phyloP scores from a whole-genome alignment of 2,888 invertebrate species.

The Gymnosoma rotundatum region DNA sequence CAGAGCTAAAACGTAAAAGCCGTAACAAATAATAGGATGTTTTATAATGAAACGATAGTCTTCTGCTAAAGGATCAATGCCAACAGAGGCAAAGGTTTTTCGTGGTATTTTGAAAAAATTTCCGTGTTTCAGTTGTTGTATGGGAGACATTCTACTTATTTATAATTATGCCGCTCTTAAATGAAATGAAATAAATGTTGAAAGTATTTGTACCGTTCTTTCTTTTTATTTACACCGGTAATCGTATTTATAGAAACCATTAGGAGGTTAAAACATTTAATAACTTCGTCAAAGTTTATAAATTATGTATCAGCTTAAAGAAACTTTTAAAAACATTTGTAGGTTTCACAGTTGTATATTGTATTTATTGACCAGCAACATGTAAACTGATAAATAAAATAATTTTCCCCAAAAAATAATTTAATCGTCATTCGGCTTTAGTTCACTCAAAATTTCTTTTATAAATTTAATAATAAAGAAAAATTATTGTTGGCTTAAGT shows the following conservation, averaged over 20 bases:
- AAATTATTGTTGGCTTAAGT: too few relatives aligned
- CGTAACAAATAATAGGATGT: conserved; percentile 8
- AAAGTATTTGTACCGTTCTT: not conserved
- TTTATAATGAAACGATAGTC: conserved; percentile 7
- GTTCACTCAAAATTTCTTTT: too few relatives aligned
- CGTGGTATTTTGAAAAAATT: conserved; percentile 7
- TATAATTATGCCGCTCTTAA: too few relatives aligned
- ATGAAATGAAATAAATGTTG: not conserved
- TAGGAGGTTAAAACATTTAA: not conserved
- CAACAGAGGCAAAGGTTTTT: conserved; percentile 19
- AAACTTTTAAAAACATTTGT: not conserved
- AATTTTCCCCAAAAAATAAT: too few relatives aligned
- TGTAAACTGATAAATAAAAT: too few relatives aligned
- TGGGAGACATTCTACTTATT: not conserved
- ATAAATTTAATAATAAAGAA: too few relatives aligned
- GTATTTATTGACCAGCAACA: too few relatives aligned
- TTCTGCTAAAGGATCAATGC: conserved; percentile 17
- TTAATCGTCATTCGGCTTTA: too few relatives aligned
- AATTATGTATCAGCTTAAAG: conserved; percentile 12
- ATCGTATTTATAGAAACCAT: not conserved
- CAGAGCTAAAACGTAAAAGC: not conserved
- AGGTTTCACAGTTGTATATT: not conserved
- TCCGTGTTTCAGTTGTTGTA: not conserved
- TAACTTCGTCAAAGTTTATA: conserved; percentile 30
- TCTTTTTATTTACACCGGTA: not conserved